A percentile compares a stretch with the other conserved stretches of the same genome.
Conservation (phyloP, 2,888 invertebrate species). For the Drosophila melanosoma region DNA sequence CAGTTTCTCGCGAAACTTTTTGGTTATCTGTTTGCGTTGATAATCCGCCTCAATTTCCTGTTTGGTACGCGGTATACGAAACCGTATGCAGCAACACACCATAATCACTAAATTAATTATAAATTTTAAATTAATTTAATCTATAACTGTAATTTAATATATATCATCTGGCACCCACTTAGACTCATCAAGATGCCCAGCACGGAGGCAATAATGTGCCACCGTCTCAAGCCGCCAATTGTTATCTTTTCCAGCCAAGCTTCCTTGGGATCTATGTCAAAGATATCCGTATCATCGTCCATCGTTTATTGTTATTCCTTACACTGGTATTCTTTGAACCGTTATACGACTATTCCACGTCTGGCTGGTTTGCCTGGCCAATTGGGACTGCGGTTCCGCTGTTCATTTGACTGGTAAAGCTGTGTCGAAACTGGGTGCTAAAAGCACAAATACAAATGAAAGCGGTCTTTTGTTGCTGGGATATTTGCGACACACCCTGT, state of each 20-base stretch:
- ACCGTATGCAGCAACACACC: slow-evolving; percentile 95
- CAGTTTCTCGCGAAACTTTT: slow-evolving; percentile 92
- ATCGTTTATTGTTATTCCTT: slow-evolving; percentile 31
- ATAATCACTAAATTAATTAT: slow-evolving; percentile 88
- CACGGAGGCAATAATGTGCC: slow-evolving; percentile 92
- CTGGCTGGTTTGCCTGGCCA: slow-evolving; percentile 59
- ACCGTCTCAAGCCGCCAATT: slow-evolving; percentile 90
- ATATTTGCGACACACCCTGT: slow-evolving; percentile 48
- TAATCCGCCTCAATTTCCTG: slow-evolving; percentile 98
- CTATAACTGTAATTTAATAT: not conserved
- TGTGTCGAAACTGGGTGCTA: slow-evolving; percentile 49
- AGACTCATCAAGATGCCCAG: slow-evolving; percentile 88
- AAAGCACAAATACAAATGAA: slow-evolving; percentile 29
- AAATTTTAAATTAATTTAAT: slow-evolving; percentile 1
- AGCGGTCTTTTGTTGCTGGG: slow-evolving; percentile 3
- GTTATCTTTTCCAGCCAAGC: slow-evolving; percentile 91
- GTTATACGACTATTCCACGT: slow-evolving; percentile 42
- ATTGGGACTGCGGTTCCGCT: slow-evolving; percentile 46
- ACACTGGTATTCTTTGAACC: slow-evolving; percentile 11
- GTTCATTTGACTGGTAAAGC: slow-evolving; percentile 43
- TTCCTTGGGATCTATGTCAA: slow-evolving; percentile 85
- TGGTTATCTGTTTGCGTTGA: slow-evolving; percentile 92
- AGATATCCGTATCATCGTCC: slow-evolving; percentile 76
- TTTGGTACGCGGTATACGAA: slow-evolving; percentile 96
- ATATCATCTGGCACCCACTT: slow-evolving; percentile 84